These are phyloP conservation scores for Podargus strigoides DNA, from an alignment of 2,797 vertebrate genomes.

Conservation along the genomic window DNA sequence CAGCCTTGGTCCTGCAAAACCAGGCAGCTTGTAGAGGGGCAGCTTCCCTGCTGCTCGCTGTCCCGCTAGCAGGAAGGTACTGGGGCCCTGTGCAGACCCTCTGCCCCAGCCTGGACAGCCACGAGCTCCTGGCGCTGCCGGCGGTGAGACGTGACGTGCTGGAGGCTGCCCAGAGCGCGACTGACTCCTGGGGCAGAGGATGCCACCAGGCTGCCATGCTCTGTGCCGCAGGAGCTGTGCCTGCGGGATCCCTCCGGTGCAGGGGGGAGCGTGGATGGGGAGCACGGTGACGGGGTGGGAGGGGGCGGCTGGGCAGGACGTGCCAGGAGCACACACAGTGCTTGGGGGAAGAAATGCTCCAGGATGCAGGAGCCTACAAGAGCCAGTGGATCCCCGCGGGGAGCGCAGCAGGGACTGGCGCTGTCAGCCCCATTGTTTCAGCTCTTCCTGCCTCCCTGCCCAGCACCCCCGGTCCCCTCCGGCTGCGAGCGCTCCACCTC, in stretches of 20 bases:
- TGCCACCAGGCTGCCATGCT: fast-evolving
- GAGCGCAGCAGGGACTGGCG: fast-evolving
- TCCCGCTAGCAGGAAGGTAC: neutral
- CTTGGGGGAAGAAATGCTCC: fast-evolving
- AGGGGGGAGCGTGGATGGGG: too few relatives aligned
- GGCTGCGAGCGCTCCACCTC: fast-evolving
- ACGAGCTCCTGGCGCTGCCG: neutral
- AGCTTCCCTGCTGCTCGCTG: neutral
- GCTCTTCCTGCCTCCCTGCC: neutral
- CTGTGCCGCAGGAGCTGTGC: fast-evolving
- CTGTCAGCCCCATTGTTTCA: neutral
- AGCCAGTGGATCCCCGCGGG: neutral
- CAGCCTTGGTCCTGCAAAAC: neutral
- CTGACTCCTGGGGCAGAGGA: fast-evolving
- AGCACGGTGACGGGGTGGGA: fast-evolving
- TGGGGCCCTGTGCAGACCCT: fast-evolving
- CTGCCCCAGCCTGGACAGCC: neutral
- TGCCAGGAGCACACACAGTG: fast-evolving
- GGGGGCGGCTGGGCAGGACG: fast-evolving
- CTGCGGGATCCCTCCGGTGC: fast-evolving
- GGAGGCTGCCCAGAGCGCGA: neutral
- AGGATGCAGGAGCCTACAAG: neutral
- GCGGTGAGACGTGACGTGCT: neutral
- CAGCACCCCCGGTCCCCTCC: fast-evolving
- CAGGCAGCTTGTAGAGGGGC: fast-evolving